A percentile compares a stretch with the other conserved stretches of the same genome.
phyloP scores from a whole-genome alignment of 2,888 invertebrate species.

The Mylabris sibirica region DNA sequence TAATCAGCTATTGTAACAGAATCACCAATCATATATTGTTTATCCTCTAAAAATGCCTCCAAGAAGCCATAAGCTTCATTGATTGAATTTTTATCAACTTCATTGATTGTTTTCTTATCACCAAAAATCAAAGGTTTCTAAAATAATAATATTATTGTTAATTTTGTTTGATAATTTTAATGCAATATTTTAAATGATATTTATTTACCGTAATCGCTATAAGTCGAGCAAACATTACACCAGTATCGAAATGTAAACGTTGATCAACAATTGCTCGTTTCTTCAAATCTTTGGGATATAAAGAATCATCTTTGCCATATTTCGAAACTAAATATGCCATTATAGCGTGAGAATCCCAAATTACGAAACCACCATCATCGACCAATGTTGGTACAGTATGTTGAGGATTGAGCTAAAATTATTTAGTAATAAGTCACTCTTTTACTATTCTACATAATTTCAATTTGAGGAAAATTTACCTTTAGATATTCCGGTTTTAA shows the following conservation, averaged over 20 bases:
- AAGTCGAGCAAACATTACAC: conserved; percentile 23
- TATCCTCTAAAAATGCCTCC: conserved; percentile 61
- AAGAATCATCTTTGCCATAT: conserved; percentile 64
- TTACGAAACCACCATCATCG: conserved; percentile 64
- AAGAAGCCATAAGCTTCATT: conserved; percentile 61
- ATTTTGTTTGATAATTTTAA: too few relatives aligned
- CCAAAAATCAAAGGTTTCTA: conserved; percentile 16
- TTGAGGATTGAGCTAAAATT: conserved; percentile 69
- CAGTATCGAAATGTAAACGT: conserved; percentile 35
- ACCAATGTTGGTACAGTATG: conserved; percentile 71
- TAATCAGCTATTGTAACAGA: conserved; percentile 53
- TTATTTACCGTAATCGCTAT: conserved; percentile 23
- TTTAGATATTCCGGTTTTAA: conserved; percentile 57
- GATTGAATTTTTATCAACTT: conserved; percentile 53
- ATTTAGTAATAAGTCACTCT: neutral
- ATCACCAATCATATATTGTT: conserved; percentile 52
- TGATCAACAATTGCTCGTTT: conserved; percentile 44
- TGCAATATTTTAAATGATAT: too few relatives aligned
- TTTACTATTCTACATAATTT: neutral
- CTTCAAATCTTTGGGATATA: conserved; percentile 65
- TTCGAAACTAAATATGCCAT: conserved; percentile 68
- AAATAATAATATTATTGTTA: neutral
- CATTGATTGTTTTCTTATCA: conserved; percentile 40
- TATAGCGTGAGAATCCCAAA: conserved; percentile 75
- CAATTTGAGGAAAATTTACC: conserved; percentile 38